These are phyloP conservation scores for Heterohyrax brucei DNA, from an alignment of 2,797 vertebrate species.

Conservation along the genomic window DNA sequence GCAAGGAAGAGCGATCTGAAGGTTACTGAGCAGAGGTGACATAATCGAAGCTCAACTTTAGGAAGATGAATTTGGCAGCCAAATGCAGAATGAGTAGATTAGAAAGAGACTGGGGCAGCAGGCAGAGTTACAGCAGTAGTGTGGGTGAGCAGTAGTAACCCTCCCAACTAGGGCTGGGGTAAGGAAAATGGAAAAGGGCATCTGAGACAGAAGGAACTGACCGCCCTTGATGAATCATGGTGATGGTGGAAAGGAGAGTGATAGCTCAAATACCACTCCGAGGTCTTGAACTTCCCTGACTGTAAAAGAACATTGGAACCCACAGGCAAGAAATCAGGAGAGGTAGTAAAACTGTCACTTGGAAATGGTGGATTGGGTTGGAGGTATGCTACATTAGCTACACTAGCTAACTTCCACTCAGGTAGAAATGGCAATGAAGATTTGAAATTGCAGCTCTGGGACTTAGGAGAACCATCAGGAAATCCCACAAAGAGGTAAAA, in stretches of 20 bases:
- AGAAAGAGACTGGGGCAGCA: slow-evolving; percentile 67
- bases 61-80: slow-evolving; percentile 81
- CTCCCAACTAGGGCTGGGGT: slow-evolving; percentile 52
- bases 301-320: slow-evolving; percentile 15
- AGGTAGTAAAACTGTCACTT: not conserved
- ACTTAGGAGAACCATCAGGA: not conserved
- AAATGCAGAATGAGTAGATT: slow-evolving; percentile 67
- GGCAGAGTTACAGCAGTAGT: slow-evolving; percentile 74
- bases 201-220: slow-evolving; percentile 65
- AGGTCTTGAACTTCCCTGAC: slow-evolving; percentile 38
- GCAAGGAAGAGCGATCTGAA: slow-evolving; percentile 76
- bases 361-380: not conserved
- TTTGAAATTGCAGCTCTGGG: not conserved
- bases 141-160: slow-evolving; percentile 74
- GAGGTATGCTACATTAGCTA: not conserved
- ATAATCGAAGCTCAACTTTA: slow-evolving; percentile 78
- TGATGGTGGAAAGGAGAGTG: slow-evolving; percentile 39
- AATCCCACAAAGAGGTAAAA: not conserved
- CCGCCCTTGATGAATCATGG: slow-evolving; percentile 61
- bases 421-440: not conserved
- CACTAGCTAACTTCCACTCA: not conserved
- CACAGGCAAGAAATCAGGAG: slow-evolving; percentile 7
- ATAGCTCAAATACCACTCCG: slow-evolving; percentile 67
- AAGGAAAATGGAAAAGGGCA: not conserved
- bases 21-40: slow-evolving; percentile 72